A percentile compares a stretch with the other conserved stretches of the same genome.
Evolutionary conservation across 2,888 invertebrate species (phyloP).

Genomic region (Tortricodes alternella): DNA sequence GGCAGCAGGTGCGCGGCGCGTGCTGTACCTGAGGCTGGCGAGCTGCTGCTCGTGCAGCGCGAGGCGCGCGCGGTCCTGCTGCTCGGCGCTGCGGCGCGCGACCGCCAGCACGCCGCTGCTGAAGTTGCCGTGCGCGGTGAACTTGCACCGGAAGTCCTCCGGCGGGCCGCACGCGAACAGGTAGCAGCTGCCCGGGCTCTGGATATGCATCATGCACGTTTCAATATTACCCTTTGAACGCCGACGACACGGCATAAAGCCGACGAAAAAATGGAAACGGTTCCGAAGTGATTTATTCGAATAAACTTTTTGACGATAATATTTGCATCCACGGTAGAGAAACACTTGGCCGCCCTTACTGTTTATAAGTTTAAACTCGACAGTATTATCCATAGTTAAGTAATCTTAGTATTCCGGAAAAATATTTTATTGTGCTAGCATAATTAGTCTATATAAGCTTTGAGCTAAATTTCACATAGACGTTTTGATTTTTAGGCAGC

Average conservation of each 20-base stretch:
- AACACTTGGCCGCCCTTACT: no score
- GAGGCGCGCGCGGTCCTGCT: constrained; percentile 88
- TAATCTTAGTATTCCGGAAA: no score
- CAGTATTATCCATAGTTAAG: no score
- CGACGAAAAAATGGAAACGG: no score
- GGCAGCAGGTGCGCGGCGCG: neutral
- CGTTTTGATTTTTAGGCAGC: no score
- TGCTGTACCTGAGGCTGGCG: constrained; percentile 84
- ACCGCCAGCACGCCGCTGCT: constrained; percentile 92
- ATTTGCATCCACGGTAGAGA: no score
- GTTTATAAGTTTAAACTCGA: no score
- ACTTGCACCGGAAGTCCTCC: constrained; percentile 96
- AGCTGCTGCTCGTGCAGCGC: constrained; percentile 89
- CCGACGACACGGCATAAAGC: constrained; percentile 19
- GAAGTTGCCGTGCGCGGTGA: constrained; percentile 93
- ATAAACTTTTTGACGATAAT: no score
- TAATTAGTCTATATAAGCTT: no score
- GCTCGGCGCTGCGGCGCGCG: constrained; percentile 84
- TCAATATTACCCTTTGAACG: neutral
- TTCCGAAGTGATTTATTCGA: no score
- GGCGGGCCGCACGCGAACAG: constrained; percentile 95
- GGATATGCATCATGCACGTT: neutral
- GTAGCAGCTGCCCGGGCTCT: constrained; percentile 94
- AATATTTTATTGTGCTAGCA: no score
- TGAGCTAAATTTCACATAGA: no score